A percentile compares a stretch with the other conserved stretches of the same genome.
These are phyloP conservation scores for Daubentonia madagascariensis DNA, from an alignment of 2,113 vertebrate species.

Conservation along the genomic window DNA sequence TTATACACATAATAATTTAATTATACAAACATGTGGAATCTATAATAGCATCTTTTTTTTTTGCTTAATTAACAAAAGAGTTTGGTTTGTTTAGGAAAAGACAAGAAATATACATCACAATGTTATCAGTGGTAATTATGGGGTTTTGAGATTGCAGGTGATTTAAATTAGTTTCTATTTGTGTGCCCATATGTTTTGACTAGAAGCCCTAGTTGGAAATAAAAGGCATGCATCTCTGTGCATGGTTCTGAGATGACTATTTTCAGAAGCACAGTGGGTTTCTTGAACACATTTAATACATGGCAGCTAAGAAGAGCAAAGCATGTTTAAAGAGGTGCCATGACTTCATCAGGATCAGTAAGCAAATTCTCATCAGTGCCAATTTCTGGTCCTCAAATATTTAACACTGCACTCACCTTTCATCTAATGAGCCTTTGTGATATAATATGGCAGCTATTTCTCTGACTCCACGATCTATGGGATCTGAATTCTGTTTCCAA, in stretches of 20 bases:
- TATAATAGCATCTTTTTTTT: neutral
- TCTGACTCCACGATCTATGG: neutral
- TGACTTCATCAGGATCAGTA: neutral
- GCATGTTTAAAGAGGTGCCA: neutral
- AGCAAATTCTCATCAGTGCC: neutral
- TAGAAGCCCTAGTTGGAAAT: neutral
- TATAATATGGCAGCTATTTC: neutral
- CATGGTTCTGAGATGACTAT: neutral
- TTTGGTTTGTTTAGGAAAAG: slow-evolving; percentile 14
- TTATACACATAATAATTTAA: neutral
- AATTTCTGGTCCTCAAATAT: neutral
- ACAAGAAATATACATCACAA: neutral
- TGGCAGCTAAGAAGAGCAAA: neutral
- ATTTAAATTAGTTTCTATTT: neutral
- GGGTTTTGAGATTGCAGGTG: neutral
- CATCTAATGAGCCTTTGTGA: neutral
- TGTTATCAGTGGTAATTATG: neutral
- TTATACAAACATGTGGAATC: neutral
- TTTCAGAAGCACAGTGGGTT: neutral
- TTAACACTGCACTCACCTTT: neutral
- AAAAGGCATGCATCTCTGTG: neutral
- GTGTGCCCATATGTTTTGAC: neutral
- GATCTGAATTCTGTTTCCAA: neutral
- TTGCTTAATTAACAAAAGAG: neutral
- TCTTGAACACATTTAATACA: neutral